phyloP scores from a whole-genome alignment of 2,797 vertebrate genomes.

The Anguilla pacifica region DNA sequence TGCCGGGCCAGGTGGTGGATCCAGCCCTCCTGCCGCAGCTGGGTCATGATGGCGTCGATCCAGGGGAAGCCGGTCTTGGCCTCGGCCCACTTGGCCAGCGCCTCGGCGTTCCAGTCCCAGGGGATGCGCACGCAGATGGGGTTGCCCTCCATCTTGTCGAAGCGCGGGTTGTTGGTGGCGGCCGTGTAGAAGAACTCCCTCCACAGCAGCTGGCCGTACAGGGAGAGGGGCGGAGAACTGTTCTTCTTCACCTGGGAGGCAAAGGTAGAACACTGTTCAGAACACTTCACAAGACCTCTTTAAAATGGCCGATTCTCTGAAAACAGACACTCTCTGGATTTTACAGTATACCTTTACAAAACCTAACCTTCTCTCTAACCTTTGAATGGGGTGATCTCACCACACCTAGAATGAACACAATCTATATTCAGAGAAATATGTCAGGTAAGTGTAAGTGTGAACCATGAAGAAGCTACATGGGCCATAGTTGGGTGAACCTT shows the following conservation, averaged over 20 bases:
- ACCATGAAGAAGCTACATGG: too few species aligned
- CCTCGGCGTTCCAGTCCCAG: slow-evolving; percentile 53
- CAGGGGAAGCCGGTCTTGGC: slow-evolving; percentile 82
- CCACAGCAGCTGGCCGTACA: slow-evolving; percentile 60
- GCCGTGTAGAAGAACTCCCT: slow-evolving; percentile 63
- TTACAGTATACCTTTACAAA: slow-evolving; percentile 75
- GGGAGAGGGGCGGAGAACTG: slow-evolving; percentile 48
- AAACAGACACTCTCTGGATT: slow-evolving; percentile 61
- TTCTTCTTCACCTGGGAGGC: slow-evolving; percentile 59
- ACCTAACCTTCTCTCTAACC: slow-evolving; percentile 79
- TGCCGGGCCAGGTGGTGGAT: slow-evolving; percentile 93
- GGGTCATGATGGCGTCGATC: slow-evolving; percentile 97
- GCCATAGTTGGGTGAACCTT: background rate
- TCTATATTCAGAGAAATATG: too few species aligned
- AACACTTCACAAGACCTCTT: slow-evolving; percentile 57
- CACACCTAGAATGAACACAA: background rate
- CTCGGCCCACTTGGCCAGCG: slow-evolving; percentile 47
- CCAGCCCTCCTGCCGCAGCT: slow-evolving; percentile 94
- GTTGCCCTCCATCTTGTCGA: slow-evolving; percentile 61
- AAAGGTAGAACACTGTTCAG: slow-evolving; percentile 74
- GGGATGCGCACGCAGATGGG: slow-evolving; percentile 61
- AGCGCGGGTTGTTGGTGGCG: slow-evolving; percentile 58
- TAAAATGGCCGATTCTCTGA: background rate
- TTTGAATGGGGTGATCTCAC: slow-evolving; percentile 57
- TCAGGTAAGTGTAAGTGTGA: too few species aligned